A percentile compares a stretch with the other conserved stretches of the same genome.
These are phyloP conservation scores for Syrrhaptes paradoxus DNA, from an alignment of 2,113 vertebrate species.

Conservation along the genomic window DNA sequence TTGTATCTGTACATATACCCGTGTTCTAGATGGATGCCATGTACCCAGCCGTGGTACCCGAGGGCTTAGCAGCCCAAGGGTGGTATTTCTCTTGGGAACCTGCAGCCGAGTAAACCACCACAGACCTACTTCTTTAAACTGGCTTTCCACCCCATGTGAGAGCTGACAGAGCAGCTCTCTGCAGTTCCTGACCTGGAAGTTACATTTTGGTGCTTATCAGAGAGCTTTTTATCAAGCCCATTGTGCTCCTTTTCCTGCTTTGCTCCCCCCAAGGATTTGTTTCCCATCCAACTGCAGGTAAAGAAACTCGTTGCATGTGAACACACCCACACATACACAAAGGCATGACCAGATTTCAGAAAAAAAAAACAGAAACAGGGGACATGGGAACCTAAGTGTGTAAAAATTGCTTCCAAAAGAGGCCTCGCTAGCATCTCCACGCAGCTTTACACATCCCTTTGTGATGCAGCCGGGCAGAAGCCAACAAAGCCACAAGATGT, in stretches of 20 bases:
- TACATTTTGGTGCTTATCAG: background rate
- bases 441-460: background rate
- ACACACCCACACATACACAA: background rate
- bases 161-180: background rate
- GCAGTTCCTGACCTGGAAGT: background rate
- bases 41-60: background rate
- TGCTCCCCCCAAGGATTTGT: background rate
- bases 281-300: background rate
- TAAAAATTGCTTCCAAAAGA: background rate
- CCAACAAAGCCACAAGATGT: background rate
- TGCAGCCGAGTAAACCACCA: background rate
- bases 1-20: background rate
- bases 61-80: background rate
- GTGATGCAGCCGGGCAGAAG: background rate
- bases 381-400: background rate
- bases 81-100: background rate
- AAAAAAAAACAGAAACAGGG: background rate
- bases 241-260: conserved; percentile 36
- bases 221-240: background rate
- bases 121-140: background rate
- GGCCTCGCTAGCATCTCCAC: background rate
- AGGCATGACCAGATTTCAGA: background rate
- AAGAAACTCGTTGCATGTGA: background rate
- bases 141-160: background rate
- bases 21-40: background rate